Evolutionary conservation across 2,888 invertebrate species (phyloP).

Genomic region (Abscondita cerata): DNA sequence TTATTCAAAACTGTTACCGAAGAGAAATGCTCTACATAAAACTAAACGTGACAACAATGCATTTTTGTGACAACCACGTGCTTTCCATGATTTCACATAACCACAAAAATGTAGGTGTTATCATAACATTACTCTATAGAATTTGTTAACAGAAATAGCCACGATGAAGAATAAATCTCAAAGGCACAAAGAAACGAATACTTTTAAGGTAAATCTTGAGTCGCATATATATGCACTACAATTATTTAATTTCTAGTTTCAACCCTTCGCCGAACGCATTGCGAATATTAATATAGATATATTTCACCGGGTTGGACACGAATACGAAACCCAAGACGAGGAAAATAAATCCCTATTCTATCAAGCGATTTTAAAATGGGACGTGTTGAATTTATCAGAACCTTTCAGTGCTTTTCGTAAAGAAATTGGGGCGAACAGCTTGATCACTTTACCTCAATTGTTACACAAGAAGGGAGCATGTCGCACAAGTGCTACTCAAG

Average conservation of each 20-base stretch:
- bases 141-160: no score
- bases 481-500: constrained; percentile 74
- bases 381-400: constrained; percentile 84
- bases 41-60: no score
- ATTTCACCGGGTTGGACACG: constrained; percentile 82
- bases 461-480: constrained; percentile 79
- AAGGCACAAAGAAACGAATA: constrained; percentile 78
- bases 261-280: constrained; percentile 87
- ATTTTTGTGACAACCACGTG: no score
- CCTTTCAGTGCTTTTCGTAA: constrained; percentile 79
- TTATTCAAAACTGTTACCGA: no score
- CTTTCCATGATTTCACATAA: no score
- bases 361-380: constrained; percentile 87
- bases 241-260: constrained; percentile 68
- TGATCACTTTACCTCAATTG: constrained; percentile 85
- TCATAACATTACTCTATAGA: no score
- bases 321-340: constrained; percentile 71
- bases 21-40: no score
- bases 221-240: constrained; percentile 14
- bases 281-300: constrained; percentile 87
- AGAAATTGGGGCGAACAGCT: constrained; percentile 68
- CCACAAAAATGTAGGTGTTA: no score
- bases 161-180: constrained; percentile 72
- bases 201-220: constrained; percentile 71
- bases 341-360: constrained; percentile 81